These are phyloP conservation scores for Microdon myrmicae DNA, from an alignment of 2,888 invertebrate genomes.

Conservation along the genomic window DNA sequence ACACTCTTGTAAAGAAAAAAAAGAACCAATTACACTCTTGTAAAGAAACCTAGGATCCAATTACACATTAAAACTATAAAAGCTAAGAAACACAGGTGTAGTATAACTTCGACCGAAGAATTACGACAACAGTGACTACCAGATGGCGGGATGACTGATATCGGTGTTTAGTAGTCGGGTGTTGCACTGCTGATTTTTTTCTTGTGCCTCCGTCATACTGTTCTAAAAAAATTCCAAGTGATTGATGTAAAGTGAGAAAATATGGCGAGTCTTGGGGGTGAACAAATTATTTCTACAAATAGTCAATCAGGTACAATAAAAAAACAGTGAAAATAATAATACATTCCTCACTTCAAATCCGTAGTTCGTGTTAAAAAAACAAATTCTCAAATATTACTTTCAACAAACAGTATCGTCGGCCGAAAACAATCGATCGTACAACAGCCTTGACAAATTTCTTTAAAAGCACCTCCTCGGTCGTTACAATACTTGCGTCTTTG, in stretches of 20 bases:
- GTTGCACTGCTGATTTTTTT: slow-evolving; percentile 56
- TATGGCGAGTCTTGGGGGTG: slow-evolving; percentile 68
- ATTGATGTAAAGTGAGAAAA: slow-evolving; percentile 64
- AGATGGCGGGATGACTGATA: too few species aligned
- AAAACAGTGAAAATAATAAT: slow-evolving; percentile 56
- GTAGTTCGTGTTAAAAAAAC: too few species aligned
- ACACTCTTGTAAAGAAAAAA: too few species aligned
- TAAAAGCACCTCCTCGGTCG: too few species aligned
- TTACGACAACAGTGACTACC: too few species aligned
- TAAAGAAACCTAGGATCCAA: too few species aligned
- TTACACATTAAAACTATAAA: too few species aligned
- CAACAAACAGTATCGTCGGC: slow-evolving; percentile 20
- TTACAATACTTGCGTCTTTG: too few species aligned
- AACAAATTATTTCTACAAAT: slow-evolving; percentile 66
- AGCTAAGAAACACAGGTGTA: too few species aligned
- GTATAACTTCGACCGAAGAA: too few species aligned
- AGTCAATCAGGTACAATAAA: slow-evolving; percentile 65
- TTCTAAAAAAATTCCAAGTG: slow-evolving; percentile 63
- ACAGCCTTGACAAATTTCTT: slow-evolving; percentile 57
- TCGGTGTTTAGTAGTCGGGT: slow-evolving; percentile 53
- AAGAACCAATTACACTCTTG: too few species aligned
- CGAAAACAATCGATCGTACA: slow-evolving; percentile 58
- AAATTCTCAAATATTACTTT: not conserved
- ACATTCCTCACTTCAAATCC: slow-evolving; percentile 23
- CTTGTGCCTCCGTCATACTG: slow-evolving; percentile 56